Conservation (phyloP, 2,888 invertebrate species). For the Rhogogaster chlorosoma region DNA sequence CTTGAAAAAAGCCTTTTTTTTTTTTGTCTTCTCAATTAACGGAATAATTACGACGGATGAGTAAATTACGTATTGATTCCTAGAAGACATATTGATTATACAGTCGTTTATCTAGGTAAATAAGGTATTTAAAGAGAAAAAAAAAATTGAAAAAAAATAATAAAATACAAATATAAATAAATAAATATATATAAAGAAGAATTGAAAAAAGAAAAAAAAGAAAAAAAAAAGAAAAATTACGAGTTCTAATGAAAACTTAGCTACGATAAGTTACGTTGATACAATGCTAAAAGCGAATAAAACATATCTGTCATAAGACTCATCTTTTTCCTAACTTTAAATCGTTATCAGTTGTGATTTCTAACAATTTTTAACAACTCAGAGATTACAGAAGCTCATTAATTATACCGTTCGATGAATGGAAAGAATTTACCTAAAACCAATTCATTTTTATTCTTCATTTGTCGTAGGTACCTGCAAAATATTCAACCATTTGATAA, state of each 20-base stretch:
- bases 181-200: neutral
- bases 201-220: neutral
- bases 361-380: neutral
- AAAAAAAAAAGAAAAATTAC: neutral
- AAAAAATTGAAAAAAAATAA: neutral
- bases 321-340: slow-evolving; percentile 22
- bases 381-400: neutral
- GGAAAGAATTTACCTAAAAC: neutral
- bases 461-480: slow-evolving; percentile 8
- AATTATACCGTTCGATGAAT: slow-evolving; percentile 21
- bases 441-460: neutral
- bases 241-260: neutral
- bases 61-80: neutral
- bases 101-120: neutral
- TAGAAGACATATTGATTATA: neutral
- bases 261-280: slow-evolving; percentile 13
- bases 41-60: neutral
- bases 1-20: neutral
- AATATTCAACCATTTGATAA: neutral
- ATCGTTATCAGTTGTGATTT: neutral
- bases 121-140: neutral
- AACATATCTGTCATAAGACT: slow-evolving; percentile 60
- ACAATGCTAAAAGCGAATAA: slow-evolving; percentile 53
- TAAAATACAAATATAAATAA: neutral
- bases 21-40: neutral